Percentiles rank a stretch among this genome's conserved stretches.
Conservation (phyloP, 2,797 vertebrate genomes). For the Fratercula arctica region DNA sequence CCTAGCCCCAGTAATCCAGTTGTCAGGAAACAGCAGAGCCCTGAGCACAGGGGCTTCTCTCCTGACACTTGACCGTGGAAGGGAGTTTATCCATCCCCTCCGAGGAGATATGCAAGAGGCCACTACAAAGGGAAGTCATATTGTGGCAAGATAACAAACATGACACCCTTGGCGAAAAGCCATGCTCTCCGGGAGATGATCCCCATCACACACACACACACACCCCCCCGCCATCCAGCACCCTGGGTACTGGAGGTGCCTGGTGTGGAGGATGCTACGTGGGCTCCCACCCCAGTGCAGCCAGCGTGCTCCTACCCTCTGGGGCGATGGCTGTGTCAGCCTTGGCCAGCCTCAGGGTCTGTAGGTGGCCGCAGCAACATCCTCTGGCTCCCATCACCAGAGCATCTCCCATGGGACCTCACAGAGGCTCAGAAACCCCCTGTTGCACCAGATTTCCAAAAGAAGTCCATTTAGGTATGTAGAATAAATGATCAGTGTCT, state of each 20-base stretch:
- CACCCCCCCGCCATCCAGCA: no score
- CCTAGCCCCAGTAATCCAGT: background rate
- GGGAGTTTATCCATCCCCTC: background rate
- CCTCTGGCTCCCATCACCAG: background rate
- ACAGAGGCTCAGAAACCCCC: background rate
- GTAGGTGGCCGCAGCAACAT: rapidly evolving
- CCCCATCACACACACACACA: rapidly evolving
- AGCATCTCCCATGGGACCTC: background rate
- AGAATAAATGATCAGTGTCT: background rate
- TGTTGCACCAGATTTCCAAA: background rate
- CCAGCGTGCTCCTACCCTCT: rapidly evolving
- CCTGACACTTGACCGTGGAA: background rate
- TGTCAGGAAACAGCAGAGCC: background rate
- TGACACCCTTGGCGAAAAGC: background rate
- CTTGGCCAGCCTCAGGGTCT: background rate
- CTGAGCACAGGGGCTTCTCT: background rate
- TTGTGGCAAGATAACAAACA: background rate
- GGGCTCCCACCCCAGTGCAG: background rate
- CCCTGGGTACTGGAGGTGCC: background rate
- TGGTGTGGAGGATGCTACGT: background rate
- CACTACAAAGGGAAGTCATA: background rate
- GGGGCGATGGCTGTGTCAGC: rapidly evolving
- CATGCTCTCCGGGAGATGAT: background rate
- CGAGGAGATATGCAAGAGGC: background rate
- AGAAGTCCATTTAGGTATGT: background rate